These are phyloP conservation scores for Glyphotaelius pellucidus DNA, from an alignment of 2,888 invertebrate species.

Conservation along the genomic window DNA sequence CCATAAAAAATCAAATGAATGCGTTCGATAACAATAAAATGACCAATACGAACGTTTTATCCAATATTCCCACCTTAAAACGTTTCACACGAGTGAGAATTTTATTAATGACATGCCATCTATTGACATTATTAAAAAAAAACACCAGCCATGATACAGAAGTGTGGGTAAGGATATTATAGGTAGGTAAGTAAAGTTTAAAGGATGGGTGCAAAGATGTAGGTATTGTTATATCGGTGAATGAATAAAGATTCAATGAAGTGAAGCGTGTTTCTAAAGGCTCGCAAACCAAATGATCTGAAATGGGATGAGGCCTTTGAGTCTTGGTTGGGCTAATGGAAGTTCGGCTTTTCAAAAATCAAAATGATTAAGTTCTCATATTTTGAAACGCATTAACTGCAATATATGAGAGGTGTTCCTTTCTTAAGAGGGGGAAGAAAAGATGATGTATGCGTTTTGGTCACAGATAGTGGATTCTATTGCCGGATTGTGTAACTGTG, in stretches of 20 bases:
- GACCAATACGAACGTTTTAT: not conserved
- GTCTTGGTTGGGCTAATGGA: conserved; percentile 58
- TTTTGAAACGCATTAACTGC: conserved; percentile 59
- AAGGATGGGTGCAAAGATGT: not conserved
- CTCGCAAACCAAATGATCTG: not conserved
- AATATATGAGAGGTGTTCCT: not conserved
- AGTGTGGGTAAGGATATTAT: not conserved
- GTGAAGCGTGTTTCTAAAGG: not conserved
- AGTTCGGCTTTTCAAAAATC: conserved; percentile 15
- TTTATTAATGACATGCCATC: not conserved
- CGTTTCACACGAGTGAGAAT: not conserved
- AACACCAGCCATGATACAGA: not conserved
- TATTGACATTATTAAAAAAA: not conserved
- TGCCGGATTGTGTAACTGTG: not conserved
- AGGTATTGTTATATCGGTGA: not conserved
- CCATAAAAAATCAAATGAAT: not conserved
- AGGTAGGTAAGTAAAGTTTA: not conserved
- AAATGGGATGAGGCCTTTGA: conserved; percentile 26
- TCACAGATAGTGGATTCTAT: not conserved
- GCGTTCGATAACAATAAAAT: not conserved
- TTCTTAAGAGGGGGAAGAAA: not conserved
- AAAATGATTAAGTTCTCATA: conserved; percentile 59
- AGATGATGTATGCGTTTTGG: not conserved
- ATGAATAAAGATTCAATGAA: not conserved
- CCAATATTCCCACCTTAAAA: not conserved